Percentiles rank a stretch among this genome's conserved stretches.
Conservation (phyloP, 2,888 invertebrate species). For the Polylopha cassiicola region DNA sequence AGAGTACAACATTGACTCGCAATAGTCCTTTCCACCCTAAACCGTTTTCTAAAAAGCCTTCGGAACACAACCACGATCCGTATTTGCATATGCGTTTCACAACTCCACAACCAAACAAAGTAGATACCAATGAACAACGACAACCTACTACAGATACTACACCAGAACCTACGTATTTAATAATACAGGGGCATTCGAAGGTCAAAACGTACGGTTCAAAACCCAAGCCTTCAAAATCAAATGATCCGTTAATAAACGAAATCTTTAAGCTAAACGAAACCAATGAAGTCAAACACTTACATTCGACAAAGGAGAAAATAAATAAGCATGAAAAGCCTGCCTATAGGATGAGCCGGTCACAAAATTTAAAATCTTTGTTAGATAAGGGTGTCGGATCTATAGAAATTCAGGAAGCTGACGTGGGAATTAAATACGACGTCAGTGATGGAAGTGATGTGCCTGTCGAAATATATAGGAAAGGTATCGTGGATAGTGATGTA, state of each 20-base stretch:
- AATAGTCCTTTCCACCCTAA: slow-evolving; percentile 44
- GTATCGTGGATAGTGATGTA: slow-evolving; percentile 76
- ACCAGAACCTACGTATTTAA: slow-evolving; percentile 82
- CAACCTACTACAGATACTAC: slow-evolving; percentile 66
- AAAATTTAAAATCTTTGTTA: slow-evolving; percentile 57
- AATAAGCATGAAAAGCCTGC: slow-evolving; percentile 46
- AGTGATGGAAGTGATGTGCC: slow-evolving; percentile 72
- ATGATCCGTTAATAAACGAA: slow-evolving; percentile 63
- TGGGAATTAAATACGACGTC: slow-evolving; percentile 77
- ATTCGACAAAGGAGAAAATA: slow-evolving; percentile 58
- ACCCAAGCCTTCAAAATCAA: slow-evolving; percentile 58
- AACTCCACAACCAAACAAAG: slow-evolving; percentile 73
- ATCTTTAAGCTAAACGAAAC: slow-evolving; percentile 70
- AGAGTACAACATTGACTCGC: slow-evolving; percentile 36
- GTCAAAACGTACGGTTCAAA: slow-evolving; percentile 88
- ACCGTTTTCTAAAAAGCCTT: slow-evolving; percentile 39
- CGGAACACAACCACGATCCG: slow-evolving; percentile 54
- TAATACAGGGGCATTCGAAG: slow-evolving; percentile 91
- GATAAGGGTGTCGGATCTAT: slow-evolving; percentile 67
- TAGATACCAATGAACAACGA: slow-evolving; percentile 32
- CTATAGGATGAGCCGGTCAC: slow-evolving; percentile 49
- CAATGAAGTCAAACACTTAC: slow-evolving; percentile 77
- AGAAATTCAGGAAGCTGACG: slow-evolving; percentile 76
- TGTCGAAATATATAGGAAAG: slow-evolving; percentile 77
- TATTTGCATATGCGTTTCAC: slow-evolving; percentile 68